These are phyloP conservation scores for Malurus cyaneus DNA, from an alignment of 2,113 vertebrate species.

Conservation along the genomic window DNA sequence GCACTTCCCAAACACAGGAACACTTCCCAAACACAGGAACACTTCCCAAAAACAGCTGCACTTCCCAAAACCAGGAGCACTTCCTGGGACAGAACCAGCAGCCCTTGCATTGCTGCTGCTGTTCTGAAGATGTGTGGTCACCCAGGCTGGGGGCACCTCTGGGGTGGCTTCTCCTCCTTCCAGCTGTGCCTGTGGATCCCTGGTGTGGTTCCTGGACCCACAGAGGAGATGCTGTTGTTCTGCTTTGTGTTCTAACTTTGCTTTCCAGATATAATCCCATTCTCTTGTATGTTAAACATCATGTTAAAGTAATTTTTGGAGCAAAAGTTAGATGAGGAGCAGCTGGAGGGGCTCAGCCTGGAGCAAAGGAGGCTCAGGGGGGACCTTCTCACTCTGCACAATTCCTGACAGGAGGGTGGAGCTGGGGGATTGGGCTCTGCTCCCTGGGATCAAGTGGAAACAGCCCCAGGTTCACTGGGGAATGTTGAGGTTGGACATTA, in stretches of 20 bases:
- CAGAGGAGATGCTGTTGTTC: not conserved
- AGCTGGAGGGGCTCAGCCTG: not conserved
- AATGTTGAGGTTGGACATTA: not conserved
- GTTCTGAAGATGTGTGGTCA: rapidly evolving
- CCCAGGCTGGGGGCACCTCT: not conserved
- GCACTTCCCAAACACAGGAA: too few relatives aligned
- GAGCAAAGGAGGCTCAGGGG: not conserved
- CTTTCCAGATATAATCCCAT: not conserved
- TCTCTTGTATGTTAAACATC: not conserved
- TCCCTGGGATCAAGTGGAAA: not conserved
- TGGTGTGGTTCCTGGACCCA: rapidly evolving
- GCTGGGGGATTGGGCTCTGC: rapidly evolving
- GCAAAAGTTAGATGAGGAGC: not conserved
- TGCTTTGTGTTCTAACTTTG: not conserved
- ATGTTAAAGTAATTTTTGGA: not conserved
- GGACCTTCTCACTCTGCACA: not conserved
- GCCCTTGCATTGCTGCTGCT: rapidly evolving
- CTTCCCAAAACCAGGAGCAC: not conserved
- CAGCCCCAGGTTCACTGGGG: not conserved
- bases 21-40: not conserved
- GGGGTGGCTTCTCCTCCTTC: not conserved
- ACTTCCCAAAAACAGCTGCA: not conserved
- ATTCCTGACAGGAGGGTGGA: not conserved
- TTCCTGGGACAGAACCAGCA: not conserved
- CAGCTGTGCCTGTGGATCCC: too few relatives aligned